Evolutionary conservation across 2,113 vertebrate genomes (phyloP), one percentile per base, ranked within the genome.

Genomic region (Heliornis fulica): DNA sequence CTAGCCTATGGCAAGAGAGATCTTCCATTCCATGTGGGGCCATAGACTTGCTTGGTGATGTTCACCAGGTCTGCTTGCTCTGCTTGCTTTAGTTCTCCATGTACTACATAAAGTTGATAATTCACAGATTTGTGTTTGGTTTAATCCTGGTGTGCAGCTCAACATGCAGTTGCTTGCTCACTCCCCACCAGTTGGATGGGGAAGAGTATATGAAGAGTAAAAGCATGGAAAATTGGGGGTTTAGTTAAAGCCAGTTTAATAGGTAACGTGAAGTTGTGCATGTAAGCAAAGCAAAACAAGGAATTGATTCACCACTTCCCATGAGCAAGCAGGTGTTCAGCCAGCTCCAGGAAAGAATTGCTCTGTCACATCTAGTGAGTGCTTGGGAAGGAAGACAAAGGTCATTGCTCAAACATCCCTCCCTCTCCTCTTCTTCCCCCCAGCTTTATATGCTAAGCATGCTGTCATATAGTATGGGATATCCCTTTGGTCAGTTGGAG

Each of bases 331-430:
- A 64, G 6, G 9, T 71, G 26, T 43, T 80, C 9, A 43, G 8
- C 31, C 17, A 23, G 18, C 19, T 50, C 16, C 26, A 50, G 54
- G 74, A 81, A 25, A 43, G 11, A 22, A 32, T 31, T 20, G 15
- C 13, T 84, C 31, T 7, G 5, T 12, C 14, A 69, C 0, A 0
- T 2, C 0, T 36, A 45, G 41, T 1, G 1, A 9, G n/a, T 29
- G 51, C 11, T 48, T 53, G 10, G 31, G 29, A 81, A 64, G 31
- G 29, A 81, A 64, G 29, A 87, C 20, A 84, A 34, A 3, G 0
- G 1, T 1, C 21, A 38, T 69, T 7, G 5, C 19, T 76, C 8
- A 3, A 87, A 65, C 4, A 1, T 64, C 15, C 20, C 7, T 4
- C 3, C 3, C 10, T 61, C 70, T 32, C 40, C 26, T 3, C 19